These are phyloP conservation scores for Drosophila affinis DNA, from an alignment of 2,888 invertebrate genomes.

Conservation along the genomic window DNA sequence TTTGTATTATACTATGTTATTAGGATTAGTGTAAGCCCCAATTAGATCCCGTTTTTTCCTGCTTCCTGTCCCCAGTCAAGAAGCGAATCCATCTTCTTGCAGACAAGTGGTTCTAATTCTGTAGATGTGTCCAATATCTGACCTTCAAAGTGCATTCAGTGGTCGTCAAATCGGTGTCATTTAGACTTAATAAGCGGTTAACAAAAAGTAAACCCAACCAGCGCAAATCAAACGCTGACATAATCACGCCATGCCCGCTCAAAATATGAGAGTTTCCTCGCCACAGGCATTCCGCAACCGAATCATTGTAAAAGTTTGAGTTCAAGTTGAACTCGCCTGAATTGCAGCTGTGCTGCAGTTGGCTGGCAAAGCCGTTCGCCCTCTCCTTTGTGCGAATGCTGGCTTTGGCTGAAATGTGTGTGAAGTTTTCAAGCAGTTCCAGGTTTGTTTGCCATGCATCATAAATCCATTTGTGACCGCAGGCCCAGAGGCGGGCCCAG, in stretches of 20 bases:
- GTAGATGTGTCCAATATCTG: too few species aligned
- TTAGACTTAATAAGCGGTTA: too few species aligned
- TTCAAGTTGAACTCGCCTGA: slow-evolving; percentile 46
- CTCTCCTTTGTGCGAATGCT: not conserved
- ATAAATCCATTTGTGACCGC: slow-evolving; percentile 43
- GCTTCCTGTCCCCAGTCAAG: too few species aligned
- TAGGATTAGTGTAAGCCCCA: too few species aligned
- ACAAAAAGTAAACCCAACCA: not conserved
- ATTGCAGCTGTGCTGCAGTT: slow-evolving; percentile 28
- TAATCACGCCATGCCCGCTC: not conserved
- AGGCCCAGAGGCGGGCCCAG: not conserved
- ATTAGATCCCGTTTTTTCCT: too few species aligned
- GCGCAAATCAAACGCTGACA: not conserved
- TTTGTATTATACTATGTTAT: too few species aligned
- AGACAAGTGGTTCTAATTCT: too few species aligned
- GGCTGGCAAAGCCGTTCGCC: slow-evolving; percentile 13
- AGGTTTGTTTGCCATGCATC: slow-evolving; percentile 34
- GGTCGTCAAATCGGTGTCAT: too few species aligned
- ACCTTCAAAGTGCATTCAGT: too few species aligned
- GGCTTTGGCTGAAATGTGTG: slow-evolving; percentile 20
- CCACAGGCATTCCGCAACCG: slow-evolving; percentile 1
- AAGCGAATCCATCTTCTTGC: too few species aligned
- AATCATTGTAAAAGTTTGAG: slow-evolving; percentile 51
- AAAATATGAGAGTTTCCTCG: not conserved
- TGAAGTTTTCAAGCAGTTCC: slow-evolving; percentile 44